Base-by-base conservation (phyloP, 2,888 invertebrate genomes). In the Exocentrus adspersus region DNA sequence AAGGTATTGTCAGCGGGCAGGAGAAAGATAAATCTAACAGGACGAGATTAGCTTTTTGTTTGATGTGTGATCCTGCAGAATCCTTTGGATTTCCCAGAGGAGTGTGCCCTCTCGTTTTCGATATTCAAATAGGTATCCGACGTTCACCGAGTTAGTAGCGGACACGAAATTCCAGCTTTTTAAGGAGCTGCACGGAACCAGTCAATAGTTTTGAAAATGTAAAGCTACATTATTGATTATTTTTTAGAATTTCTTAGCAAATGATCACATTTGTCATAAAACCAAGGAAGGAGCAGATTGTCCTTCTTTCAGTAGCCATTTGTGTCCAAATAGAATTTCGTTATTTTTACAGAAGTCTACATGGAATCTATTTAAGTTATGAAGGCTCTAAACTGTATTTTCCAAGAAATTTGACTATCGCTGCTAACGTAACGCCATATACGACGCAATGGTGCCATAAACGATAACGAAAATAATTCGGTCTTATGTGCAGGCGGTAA, bases 151-250 rank as follows among this genome's bases (percentile, higher is more conserved):
- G 73, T 72, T 43, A 73, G n/a, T n/a, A 73, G 71, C 69, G 75
- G 75, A 76, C 75, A 73, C 77, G 72, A 76, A 78, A 75, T 76
- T 75, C 72, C 75, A 77, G 76, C 76, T 75, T 77, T 77, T 76
- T 77, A 75, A 75, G 73, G 73, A 9, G 37, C 37, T 3, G n/a
- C 12, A 37, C 10, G 37, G 1, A 9, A 37, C n/a, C n/a, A 37
- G 37, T 37, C 14, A 37, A n/a, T n/a, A n/a, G n/a, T n/a, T n/a
- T n/a, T n/a, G n/a, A n/a, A n/a, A n/a, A n/a, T n/a, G n/a, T n/a
- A n/a, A n/a, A n/a, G n/a, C n/a, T n/a, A n/a, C n/a, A n/a, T n/a
- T n/a, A n/a, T n/a, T n/a, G n/a, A n/a, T n/a, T n/a, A n/a, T n/a
- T n/a, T n/a, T n/a, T n/a, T n/a, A n/a, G n/a, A n/a, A n/a, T n/a